Evolutionary conservation across 2,888 invertebrate genomes (phyloP), one percentile per base, ranked within the genome.

Genomic region (Callyntrura sp.): DNA sequence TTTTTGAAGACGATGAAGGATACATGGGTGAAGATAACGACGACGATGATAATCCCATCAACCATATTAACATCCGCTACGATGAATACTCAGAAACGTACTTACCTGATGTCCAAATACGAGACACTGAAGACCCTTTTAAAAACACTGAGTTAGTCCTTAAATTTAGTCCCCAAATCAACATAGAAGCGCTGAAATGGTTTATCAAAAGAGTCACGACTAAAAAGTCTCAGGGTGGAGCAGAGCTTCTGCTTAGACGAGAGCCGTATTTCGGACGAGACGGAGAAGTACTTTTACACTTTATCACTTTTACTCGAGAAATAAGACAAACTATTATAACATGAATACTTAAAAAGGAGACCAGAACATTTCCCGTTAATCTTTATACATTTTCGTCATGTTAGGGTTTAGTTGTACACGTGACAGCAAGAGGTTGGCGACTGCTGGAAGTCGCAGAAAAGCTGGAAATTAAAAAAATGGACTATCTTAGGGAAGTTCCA

Each of bases 391-490:
- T 43, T 25, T 73, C 17, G 17, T 73, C 35, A 55, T 17, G 9
- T n/a, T 45, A 87, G 88, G 73, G 88, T n/a, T 23, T 91, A 0
- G 82, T 81, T 3, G 65, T 86, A 0, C 91, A 91, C 76, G 82
- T 91, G 8, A 91, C 91, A 0, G 91, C 91, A 5, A 23, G 68
- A 11, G 45, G 81, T 11, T 60, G 82, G 76, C 12, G 89, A 23
- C 78, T 62, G 14, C 62, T 91, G 12, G 91, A 91, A 43, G 70
- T 89, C 1, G 91, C 89, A 25, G 89, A 91, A 60, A 76, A 62
- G 45, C 78, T 91, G 0, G 88, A 83, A 45, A 82, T 91, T 3
- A 86, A 89, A 51, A 91, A 91, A 62, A 70, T 68, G 20, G 91
- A 91, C 48, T 84, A 78, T 14, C 43, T 11, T 0, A 43, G 45